Conservation (phyloP, 2,797 vertebrate genomes). For the Poliocrania exsul region DNA sequence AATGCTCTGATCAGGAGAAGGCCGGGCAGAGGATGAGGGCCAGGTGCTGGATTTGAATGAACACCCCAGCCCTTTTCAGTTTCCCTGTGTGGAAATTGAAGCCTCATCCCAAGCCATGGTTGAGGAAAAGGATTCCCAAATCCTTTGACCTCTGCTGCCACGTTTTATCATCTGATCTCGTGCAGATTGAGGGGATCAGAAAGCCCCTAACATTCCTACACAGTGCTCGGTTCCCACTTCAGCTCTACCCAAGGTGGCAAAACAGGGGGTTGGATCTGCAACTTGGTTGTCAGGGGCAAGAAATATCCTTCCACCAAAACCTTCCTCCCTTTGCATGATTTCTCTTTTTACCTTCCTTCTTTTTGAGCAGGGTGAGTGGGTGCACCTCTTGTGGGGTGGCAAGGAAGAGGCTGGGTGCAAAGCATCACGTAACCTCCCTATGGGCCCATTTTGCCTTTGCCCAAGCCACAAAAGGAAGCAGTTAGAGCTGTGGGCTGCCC, state of each 20-base stretch:
- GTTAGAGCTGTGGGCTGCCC: slow-evolving; percentile 43
- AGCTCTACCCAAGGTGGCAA: neutral
- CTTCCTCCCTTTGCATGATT: neutral
- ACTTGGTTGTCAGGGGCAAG: neutral
- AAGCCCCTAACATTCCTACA: neutral
- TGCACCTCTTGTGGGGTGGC: neutral
- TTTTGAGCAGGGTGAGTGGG: neutral
- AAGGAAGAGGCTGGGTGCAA: neutral
- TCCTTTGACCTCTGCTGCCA: neutral
- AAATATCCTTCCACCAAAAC: neutral
- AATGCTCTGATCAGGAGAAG: neutral
- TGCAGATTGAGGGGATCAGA: neutral
- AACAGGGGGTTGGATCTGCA: neutral
- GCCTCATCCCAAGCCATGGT: neutral
- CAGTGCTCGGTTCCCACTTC: fast-evolving
- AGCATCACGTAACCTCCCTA: slow-evolving; percentile 11
- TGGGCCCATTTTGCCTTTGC: slow-evolving; percentile 24
- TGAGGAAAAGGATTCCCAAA: neutral
- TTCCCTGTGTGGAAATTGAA: neutral
- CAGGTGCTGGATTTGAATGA: neutral
- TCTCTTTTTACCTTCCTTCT: slow-evolving; percentile 32
- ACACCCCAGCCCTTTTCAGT: neutral
- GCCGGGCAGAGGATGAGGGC: neutral
- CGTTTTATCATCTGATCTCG: fast-evolving
- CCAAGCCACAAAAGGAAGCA: slow-evolving; percentile 37